These are phyloP conservation scores for Tholera decimalis DNA, from an alignment of 2,888 invertebrate species.

Conservation along the genomic window DNA sequence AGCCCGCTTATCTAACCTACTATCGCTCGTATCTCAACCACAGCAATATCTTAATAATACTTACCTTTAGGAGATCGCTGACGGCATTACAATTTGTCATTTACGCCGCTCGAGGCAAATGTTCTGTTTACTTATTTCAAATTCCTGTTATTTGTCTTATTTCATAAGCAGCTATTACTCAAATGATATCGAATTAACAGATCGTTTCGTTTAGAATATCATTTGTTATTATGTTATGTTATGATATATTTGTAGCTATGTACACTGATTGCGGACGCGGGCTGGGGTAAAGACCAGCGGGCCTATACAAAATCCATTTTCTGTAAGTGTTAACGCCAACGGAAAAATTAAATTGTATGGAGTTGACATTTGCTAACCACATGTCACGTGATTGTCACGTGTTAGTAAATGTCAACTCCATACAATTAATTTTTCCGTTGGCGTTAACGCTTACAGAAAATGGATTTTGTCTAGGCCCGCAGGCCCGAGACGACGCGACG, in stretches of 20 bases:
- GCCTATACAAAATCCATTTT: too few relatives aligned
- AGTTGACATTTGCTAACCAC: too few relatives aligned
- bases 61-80: slow-evolving; percentile 34
- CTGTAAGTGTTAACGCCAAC: too few relatives aligned
- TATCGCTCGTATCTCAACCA: slow-evolving; percentile 3
- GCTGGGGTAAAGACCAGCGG: too few relatives aligned
- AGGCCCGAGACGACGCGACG: too few relatives aligned
- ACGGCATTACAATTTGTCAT: slow-evolving; percentile 63
- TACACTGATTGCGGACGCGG: too few relatives aligned
- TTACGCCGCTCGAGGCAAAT: slow-evolving; percentile 55
- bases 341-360: too few relatives aligned
- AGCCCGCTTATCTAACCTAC: slow-evolving; percentile 8
- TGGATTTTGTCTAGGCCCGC: too few relatives aligned
- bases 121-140: slow-evolving; percentile 56
- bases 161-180: slow-evolving; percentile 60
- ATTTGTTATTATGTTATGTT: slow-evolving; percentile 43
- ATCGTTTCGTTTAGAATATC: slow-evolving; percentile 39
- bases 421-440: too few relatives aligned
- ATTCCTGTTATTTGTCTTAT: slow-evolving; percentile 64
- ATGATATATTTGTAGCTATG: neutral
- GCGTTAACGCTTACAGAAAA: too few relatives aligned
- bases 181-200: slow-evolving; percentile 55
- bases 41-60: slow-evolving; percentile 36
- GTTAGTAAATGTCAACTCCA: too few relatives aligned
- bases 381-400: too few relatives aligned